phyloP scores from a whole-genome alignment of 2,113 vertebrate species.

The Lamprologus tigripictilis region DNA sequence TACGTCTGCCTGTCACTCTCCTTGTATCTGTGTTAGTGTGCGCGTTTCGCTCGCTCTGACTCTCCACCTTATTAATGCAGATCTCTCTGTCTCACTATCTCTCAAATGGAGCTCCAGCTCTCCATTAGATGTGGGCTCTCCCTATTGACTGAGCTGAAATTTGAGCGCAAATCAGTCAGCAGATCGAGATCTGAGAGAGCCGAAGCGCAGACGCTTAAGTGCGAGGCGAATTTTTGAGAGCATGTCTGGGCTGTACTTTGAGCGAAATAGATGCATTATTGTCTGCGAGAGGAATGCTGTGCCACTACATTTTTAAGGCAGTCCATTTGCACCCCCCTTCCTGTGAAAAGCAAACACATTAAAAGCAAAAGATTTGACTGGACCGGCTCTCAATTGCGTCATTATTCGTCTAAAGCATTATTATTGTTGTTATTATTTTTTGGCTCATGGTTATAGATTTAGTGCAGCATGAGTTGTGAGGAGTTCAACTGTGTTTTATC shows the following conservation, averaged over 20 bases:
- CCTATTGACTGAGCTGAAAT: background rate
- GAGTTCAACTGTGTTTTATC: background rate
- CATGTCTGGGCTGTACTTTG: background rate
- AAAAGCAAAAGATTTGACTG: background rate
- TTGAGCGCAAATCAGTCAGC: background rate
- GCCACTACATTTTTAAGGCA: background rate
- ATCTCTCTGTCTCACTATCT: background rate
- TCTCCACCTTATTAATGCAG: background rate
- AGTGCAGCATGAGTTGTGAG: background rate
- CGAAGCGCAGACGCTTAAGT: background rate
- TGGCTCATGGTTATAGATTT: background rate
- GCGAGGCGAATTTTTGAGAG: background rate
- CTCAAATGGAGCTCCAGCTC: background rate
- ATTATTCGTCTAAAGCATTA: background rate
- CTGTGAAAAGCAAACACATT: background rate
- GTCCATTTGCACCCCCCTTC: background rate
- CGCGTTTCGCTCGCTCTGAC: background rate
- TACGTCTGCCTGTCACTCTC: background rate
- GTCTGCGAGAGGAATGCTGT: background rate
- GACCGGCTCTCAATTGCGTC: background rate
- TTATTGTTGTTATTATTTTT: background rate
- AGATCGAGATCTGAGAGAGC: background rate
- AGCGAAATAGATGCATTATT: background rate
- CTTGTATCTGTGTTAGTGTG: background rate
- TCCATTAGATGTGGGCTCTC: background rate